Evolutionary conservation across 2,888 invertebrate genomes (phyloP), one percentile per base, ranked within the genome.

Genomic region (Camptogramma bilineatum): DNA sequence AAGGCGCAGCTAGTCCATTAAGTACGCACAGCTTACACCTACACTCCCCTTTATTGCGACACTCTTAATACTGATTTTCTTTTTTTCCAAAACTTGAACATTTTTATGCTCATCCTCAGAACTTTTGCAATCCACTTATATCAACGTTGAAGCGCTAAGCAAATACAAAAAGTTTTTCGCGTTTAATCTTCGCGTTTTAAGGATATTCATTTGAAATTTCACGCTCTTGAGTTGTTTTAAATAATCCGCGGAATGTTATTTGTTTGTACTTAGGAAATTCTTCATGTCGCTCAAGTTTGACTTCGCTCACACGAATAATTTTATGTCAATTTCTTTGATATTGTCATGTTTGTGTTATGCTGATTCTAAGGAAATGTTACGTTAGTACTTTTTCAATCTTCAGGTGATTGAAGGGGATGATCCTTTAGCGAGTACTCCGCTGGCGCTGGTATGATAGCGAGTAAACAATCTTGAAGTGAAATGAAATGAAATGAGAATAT

Each of bases 51-150:
- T 85, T 88, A 88, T 88, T 85, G 87, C 87, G 87, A 88, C 90
- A 87, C 83, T 83, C 83, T 83, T 88, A 86, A 86, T 85, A 83
- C 87, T 84, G 86, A 86, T 87, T 88, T 85, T 82, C 82, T 85
- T 86, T 67, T n/a, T 85, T 84, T 83, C 83, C 81, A 78, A 66
- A 66, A 85, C 86, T 85, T 79, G 77, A 86, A 83, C 83, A 88
- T 89, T 91, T 90, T 92, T 91, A 90, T 91, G 88, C 90, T 88
- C 90, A 89, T 91, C 90, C 89, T 85, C 77, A 71, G 84, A 93
- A 93, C 91, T 92, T 93, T 93, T 84, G 91, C 91, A 93, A 93
- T 93, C 88, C 92, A 92, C 91, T 93, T 92, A 92, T 90, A 91
- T 91, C 92, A 91, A 85, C 88, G 86, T 88, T 89, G 90, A 89